Conservation (phyloP, 2,888 invertebrate genomes). For the Baronia brevicornis region DNA sequence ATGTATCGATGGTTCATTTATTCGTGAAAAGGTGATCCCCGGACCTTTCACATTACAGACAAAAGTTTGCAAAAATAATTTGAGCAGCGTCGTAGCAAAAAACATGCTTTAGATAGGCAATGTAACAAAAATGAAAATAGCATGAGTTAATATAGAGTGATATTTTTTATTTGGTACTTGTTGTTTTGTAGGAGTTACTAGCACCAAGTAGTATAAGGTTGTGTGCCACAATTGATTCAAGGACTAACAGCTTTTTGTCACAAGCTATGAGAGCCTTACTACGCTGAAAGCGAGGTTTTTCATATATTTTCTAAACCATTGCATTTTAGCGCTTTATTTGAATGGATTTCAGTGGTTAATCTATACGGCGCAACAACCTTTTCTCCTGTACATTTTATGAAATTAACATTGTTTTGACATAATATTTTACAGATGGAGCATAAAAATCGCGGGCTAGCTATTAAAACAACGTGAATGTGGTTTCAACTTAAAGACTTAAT, state of each 20-base stretch:
- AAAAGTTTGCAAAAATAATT: too few species aligned
- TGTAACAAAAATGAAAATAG: too few species aligned
- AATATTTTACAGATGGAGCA: constrained; percentile 24
- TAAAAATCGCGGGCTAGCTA: constrained; percentile 36
- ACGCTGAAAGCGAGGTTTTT: constrained; percentile 48
- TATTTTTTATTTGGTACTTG: constrained; percentile 3
- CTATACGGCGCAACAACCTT: constrained; percentile 34
- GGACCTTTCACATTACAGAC: too few species aligned
- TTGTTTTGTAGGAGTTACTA: constrained; percentile 18
- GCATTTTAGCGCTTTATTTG: constrained; percentile 51
- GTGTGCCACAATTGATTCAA: constrained; percentile 27
- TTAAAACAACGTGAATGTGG: constrained; percentile 56
- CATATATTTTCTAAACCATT: constrained; percentile 54
- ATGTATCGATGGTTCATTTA: too few species aligned
- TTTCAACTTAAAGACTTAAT: constrained; percentile 67
- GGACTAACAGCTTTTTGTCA: constrained; percentile 45
- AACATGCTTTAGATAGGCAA: too few species aligned
- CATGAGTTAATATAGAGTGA: constrained; percentile 1
- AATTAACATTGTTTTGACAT: too few species aligned
- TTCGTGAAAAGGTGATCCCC: too few species aligned
- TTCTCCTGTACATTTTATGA: constrained; percentile 25
- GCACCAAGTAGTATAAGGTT: constrained; percentile 18
- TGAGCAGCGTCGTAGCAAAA: too few species aligned
- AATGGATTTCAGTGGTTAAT: constrained; percentile 45
- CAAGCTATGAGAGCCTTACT: constrained; percentile 50